Percentiles rank a stretch among this genome's conserved stretches.
These are phyloP conservation scores for Sarotherodon lohbergeri DNA, from an alignment of 2,113 vertebrate species.

Conservation along the genomic window DNA sequence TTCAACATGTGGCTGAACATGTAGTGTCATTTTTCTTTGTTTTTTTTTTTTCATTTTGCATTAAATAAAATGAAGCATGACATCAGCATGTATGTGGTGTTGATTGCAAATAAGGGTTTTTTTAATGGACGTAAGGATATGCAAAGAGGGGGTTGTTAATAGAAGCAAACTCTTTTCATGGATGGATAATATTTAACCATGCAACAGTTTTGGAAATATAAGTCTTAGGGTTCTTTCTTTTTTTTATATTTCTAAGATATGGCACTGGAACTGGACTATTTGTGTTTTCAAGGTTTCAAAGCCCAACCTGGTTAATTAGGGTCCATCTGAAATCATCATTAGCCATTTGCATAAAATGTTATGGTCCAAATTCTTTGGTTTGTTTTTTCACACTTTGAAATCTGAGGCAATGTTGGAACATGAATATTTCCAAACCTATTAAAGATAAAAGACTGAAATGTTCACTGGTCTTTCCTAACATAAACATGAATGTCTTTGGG, in stretches of 20 bases:
- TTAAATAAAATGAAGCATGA: slow-evolving; percentile 94
- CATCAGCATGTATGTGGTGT: slow-evolving; percentile 53
- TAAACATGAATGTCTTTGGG: accelerated
- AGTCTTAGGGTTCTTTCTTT: neutral
- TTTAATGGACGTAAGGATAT: neutral
- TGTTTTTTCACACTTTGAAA: neutral
- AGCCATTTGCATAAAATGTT: neutral
- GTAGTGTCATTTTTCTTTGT: slow-evolving; percentile 30
- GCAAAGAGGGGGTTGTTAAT: neutral
- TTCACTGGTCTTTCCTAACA: neutral
- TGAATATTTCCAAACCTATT: neutral
- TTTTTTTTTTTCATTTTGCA: slow-evolving; percentile 70
- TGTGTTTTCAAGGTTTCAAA: neutral
- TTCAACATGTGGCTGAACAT: slow-evolving; percentile 73
- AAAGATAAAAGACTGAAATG: neutral
- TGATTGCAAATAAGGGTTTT: neutral
- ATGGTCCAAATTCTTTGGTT: neutral
- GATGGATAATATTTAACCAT: neutral
- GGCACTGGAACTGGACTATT: neutral
- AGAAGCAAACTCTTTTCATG: neutral
- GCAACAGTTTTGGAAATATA: neutral
- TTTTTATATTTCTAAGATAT: neutral
- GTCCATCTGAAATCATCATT: neutral
- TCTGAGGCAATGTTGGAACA: neutral
- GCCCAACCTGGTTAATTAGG: neutral